Conservation (phyloP, 2,113 vertebrate genomes). For the Scomber scombrus region DNA sequence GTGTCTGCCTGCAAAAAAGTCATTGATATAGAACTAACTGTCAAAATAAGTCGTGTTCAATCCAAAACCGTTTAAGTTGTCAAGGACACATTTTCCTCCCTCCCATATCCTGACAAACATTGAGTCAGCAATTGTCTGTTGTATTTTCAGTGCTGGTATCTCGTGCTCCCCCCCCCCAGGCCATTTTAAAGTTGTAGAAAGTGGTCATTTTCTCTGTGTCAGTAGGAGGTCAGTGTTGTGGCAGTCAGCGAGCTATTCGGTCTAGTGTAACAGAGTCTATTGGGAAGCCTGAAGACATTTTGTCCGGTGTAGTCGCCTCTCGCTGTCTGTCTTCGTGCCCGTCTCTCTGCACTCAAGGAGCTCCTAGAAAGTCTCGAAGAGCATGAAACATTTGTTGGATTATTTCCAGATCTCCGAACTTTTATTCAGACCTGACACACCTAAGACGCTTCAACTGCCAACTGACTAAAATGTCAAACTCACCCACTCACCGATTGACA, state of each 20-base stretch:
- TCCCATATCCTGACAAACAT: conserved; percentile 78
- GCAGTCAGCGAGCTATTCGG: conserved; percentile 69
- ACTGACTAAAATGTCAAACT: neutral
- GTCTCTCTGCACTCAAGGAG: conserved; percentile 39
- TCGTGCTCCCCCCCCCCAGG: conserved; percentile 60
- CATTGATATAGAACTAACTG: conserved; percentile 78
- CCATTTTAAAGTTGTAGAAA: conserved; percentile 77
- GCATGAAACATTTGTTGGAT: conserved; percentile 45
- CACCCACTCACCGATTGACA: neutral
- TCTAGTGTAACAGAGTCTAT: conserved; percentile 63
- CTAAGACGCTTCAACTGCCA: conserved; percentile 31
- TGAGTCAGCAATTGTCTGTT: conserved; percentile 80
- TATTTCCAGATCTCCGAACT: conserved; percentile 41
- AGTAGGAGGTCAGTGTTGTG: conserved; percentile 74
- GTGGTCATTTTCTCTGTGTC: conserved; percentile 80
- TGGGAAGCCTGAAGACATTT: conserved; percentile 73
- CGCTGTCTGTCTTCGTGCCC: conserved; percentile 42
- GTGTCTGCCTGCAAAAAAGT: conserved; percentile 62
- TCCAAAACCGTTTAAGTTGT: conserved; percentile 80
- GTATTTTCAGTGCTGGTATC: conserved; percentile 63
- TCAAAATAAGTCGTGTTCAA: conserved; percentile 79
- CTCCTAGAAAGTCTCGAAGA: conserved; percentile 40
- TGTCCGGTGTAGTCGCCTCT: conserved; percentile 45
- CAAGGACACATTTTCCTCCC: conserved; percentile 76
- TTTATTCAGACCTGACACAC: conserved; percentile 42